These are phyloP conservation scores for Sicus ferrugineus DNA, from an alignment of 2,888 invertebrate genomes.

Conservation along the genomic window DNA sequence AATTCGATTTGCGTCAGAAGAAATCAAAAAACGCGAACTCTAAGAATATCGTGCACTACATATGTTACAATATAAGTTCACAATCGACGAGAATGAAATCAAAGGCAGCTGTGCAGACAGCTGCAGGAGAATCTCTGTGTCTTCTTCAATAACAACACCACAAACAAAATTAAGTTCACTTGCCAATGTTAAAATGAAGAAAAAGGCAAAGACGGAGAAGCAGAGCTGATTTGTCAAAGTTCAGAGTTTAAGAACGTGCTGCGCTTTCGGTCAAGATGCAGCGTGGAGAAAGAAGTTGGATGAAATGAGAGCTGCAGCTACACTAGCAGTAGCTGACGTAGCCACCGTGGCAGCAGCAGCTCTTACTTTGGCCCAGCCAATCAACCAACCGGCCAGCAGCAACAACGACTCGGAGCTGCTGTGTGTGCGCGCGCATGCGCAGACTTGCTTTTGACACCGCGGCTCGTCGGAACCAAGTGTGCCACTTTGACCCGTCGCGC, in stretches of 20 bases:
- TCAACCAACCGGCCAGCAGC: not conserved
- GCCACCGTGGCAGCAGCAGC: not conserved
- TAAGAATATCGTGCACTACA: not conserved
- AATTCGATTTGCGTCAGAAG: conserved; percentile 36
- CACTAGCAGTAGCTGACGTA: conserved; percentile 26
- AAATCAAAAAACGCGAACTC: conserved; percentile 25
- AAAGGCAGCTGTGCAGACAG: not conserved
- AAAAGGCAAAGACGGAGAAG: conserved; percentile 19
- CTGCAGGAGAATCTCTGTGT: not conserved
- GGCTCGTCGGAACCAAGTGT: not conserved
- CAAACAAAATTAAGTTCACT: not conserved
- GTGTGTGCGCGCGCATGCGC: conserved; percentile 6
- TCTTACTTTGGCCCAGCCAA: not conserved
- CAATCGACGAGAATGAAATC: not conserved
- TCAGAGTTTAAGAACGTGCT: conserved; percentile 58
- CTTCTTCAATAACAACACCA: not conserved
- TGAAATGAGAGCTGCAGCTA: not conserved
- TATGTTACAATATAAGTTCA: not conserved
- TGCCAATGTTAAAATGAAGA: conserved; percentile 34
- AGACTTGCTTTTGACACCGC: conserved; percentile 17
- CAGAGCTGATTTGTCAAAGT: conserved; percentile 53
- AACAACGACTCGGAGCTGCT: not conserved
- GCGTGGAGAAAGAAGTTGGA: not conserved
- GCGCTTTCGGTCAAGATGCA: conserved; percentile 34
- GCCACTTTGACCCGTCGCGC: conserved; percentile 23